phyloP scores from a whole-genome alignment of 2,113 vertebrate species.

The Notiomystis cincta region DNA sequence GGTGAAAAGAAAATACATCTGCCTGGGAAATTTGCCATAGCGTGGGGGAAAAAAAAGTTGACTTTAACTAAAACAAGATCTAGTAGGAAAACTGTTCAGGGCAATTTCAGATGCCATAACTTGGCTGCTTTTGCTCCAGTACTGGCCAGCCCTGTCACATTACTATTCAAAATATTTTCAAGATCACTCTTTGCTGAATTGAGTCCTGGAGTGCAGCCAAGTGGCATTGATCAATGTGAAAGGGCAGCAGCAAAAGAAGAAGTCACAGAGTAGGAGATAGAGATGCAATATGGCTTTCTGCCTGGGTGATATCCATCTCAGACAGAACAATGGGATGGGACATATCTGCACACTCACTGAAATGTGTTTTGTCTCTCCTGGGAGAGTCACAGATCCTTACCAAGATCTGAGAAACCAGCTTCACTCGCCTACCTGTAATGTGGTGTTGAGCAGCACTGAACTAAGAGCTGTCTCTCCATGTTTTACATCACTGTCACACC shows the following conservation, averaged over 20 bases:
- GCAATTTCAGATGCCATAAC: constrained; percentile 22
- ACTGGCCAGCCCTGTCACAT: not conserved
- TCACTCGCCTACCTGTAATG: not conserved
- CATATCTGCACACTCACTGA: accelerated
- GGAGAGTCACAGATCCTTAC: not conserved
- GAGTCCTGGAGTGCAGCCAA: not conserved
- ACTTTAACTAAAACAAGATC: constrained; percentile 1
- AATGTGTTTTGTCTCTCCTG: not conserved
- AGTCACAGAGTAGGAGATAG: not conserved
- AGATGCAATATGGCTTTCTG: not conserved
- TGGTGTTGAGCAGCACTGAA: not conserved
- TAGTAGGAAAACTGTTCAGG: not conserved
- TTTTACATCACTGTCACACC: not conserved
- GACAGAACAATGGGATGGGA: not conserved
- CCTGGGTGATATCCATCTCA: not conserved
- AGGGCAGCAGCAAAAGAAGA: not conserved
- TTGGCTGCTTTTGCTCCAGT: not conserved
- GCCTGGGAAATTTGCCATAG: constrained; percentile 32
- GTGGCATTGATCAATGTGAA: not conserved
- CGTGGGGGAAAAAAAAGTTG: not conserved
- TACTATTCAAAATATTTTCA: constrained; percentile 36
- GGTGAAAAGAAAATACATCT: constrained; percentile 31
- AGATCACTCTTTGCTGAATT: not conserved
- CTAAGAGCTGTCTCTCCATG: not conserved
- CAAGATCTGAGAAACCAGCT: not conserved